phyloP scores from a whole-genome alignment of 1,140 invertebrate genomes.

The Cephus cinctus region DNA sequence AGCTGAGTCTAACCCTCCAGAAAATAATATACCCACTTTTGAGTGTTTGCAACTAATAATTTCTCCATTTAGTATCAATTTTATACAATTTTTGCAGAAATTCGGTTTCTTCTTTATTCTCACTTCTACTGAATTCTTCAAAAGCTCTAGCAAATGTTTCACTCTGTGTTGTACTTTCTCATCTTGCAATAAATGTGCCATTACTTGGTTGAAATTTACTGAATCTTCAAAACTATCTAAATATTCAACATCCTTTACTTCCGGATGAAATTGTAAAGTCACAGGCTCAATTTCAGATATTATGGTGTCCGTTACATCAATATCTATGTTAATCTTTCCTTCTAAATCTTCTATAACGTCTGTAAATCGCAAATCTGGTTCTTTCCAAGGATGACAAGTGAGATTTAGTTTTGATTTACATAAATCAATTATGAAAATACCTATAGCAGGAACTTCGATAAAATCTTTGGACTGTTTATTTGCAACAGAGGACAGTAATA shows the following conservation, averaged over 20 bases:
- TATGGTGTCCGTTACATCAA: slow-evolving; percentile 29
- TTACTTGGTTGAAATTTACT: slow-evolving; percentile 53
- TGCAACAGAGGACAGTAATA: slow-evolving; percentile 63
- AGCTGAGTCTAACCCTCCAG: slow-evolving; percentile 93
- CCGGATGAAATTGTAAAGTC: slow-evolving; percentile 43
- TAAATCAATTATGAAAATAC: slow-evolving; percentile 67
- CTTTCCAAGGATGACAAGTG: slow-evolving; percentile 47
- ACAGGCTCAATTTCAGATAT: slow-evolving; percentile 15
- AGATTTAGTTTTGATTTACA: slow-evolving; percentile 45
- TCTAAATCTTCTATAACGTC: slow-evolving; percentile 44
- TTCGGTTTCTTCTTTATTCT: slow-evolving; percentile 65
- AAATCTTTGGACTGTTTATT: slow-evolving; percentile 57
- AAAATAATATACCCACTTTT: slow-evolving; percentile 86
- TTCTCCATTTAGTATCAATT: slow-evolving; percentile 23
- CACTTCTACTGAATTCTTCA: slow-evolving; percentile 64
- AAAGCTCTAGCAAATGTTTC: slow-evolving; percentile 54
- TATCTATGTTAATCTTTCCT: slow-evolving; percentile 38
- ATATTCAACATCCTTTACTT: slow-evolving; percentile 45
- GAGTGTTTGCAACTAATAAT: slow-evolving; percentile 63
- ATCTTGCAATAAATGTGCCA: slow-evolving; percentile 50
- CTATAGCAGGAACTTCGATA: slow-evolving; percentile 73
- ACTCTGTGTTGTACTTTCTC: slow-evolving; percentile 51
- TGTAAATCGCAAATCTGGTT: slow-evolving; percentile 36
- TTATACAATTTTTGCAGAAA: slow-evolving; percentile 66
- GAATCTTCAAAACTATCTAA: slow-evolving; percentile 45